A percentile compares a stretch with the other conserved stretches of the same genome.
These are phyloP conservation scores for Tachyglossus aculeatus DNA, from an alignment of 2,797 vertebrate genomes.

Conservation along the genomic window DNA sequence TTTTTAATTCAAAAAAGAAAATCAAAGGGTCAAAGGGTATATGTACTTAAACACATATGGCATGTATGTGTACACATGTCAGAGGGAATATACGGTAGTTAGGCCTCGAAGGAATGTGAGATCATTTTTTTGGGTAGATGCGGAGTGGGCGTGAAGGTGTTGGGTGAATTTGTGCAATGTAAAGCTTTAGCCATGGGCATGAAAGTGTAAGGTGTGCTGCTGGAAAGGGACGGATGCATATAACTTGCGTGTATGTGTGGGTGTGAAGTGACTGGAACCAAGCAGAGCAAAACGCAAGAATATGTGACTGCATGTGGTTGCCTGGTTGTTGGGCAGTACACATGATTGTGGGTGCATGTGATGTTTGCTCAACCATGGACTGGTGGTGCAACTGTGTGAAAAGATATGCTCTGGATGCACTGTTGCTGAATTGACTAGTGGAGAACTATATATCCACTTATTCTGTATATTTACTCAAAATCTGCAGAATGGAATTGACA, in stretches of 20 bases:
- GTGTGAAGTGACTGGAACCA: not conserved
- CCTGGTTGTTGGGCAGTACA: not conserved
- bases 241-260: not conserved
- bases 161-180: not conserved
- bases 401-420: not conserved
- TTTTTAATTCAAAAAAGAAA: not conserved
- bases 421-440: not conserved
- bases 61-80: too few relatives aligned
- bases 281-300: not conserved
- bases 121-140: not conserved
- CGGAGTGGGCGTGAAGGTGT: not conserved
- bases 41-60: too few relatives aligned
- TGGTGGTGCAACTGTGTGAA: not conserved
- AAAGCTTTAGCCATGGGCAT: not conserved
- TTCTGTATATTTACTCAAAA: too few relatives aligned
- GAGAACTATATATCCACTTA: not conserved
- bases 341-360: not conserved
- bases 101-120: not conserved
- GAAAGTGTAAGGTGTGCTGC: not conserved
- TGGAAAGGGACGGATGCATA: not conserved
- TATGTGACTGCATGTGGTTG: not conserved
- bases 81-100: too few relatives aligned
- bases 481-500: too few relatives aligned
- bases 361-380: not conserved
- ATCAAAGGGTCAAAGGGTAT: not conserved